Conservation (phyloP, 2,888 invertebrate species). For the Drosophila putrida region DNA sequence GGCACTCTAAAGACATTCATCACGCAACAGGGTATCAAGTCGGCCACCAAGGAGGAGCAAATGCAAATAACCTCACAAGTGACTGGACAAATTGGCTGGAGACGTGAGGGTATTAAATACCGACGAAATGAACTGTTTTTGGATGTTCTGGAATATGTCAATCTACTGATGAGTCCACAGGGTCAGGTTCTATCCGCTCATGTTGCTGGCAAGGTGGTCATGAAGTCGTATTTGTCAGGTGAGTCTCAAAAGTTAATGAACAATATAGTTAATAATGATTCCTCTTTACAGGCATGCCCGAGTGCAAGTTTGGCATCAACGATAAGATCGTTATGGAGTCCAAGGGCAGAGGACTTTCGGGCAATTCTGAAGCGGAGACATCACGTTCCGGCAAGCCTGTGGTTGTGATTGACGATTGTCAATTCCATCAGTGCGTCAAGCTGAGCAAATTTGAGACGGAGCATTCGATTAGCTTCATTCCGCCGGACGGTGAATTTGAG, state of each 20-base stretch:
- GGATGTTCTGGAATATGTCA: slow-evolving; percentile 99
- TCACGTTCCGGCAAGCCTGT: slow-evolving; percentile 98
- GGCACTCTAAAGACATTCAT: slow-evolving; percentile 99
- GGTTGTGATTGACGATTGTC: slow-evolving; percentile 99
- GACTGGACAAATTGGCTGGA: slow-evolving; percentile 99
- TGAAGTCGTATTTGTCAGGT: slow-evolving; percentile 98
- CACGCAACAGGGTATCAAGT: slow-evolving; percentile 99
- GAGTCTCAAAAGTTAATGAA: slow-evolving; percentile 25
- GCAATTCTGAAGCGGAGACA: slow-evolving; percentile 91
- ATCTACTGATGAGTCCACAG: slow-evolving; percentile 99
- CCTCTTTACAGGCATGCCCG: slow-evolving; percentile 94
- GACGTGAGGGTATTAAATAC: slow-evolving; percentile 99
- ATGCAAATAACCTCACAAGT: slow-evolving; percentile 99
- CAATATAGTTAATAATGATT: background rate
- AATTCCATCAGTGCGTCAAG: slow-evolving; percentile 99
- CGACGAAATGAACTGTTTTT: slow-evolving; percentile 99
- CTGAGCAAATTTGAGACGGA: slow-evolving; percentile 99
- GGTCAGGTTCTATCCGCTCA: slow-evolving; percentile 99
- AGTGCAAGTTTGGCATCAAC: slow-evolving; percentile 99
- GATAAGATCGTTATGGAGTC: slow-evolving; percentile 99
- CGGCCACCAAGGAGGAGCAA: slow-evolving; percentile 99
- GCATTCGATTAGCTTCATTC: slow-evolving; percentile 99
- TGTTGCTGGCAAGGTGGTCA: slow-evolving; percentile 99
- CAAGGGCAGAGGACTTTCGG: slow-evolving; percentile 91
- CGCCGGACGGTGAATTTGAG: slow-evolving; percentile 99